A percentile compares a stretch with the other conserved stretches of the same genome.
These are phyloP conservation scores for Amazonetta brasiliensis DNA, from an alignment of 2,797 vertebrate genomes.

Conservation along the genomic window DNA sequence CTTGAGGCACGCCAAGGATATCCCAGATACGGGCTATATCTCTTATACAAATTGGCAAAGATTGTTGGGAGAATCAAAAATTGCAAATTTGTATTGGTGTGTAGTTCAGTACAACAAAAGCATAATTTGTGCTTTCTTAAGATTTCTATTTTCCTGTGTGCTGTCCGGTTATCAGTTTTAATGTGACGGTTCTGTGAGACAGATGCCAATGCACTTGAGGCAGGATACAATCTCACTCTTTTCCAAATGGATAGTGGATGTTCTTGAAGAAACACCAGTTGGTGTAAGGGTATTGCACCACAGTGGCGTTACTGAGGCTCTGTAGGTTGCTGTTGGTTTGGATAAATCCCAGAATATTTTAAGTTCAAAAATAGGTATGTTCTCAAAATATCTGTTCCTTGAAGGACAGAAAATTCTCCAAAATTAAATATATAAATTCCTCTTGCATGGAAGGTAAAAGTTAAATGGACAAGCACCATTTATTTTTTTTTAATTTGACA, in stretches of 20 bases:
- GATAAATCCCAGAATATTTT: background rate
- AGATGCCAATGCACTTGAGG: background rate
- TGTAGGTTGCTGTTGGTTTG: background rate
- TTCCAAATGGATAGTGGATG: background rate
- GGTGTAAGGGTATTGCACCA: fast-evolving
- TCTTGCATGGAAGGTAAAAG: background rate
- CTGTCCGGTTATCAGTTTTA: background rate
- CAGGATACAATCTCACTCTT: background rate
- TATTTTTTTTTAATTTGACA: no score
- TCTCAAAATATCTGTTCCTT: background rate
- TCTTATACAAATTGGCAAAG: background rate
- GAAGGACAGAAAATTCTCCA: background rate
- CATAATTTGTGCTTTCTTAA: background rate
- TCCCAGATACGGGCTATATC: background rate
- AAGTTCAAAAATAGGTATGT: background rate
- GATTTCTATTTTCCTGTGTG: background rate
- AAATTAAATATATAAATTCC: background rate
- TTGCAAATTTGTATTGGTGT: background rate
- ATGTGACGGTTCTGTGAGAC: background rate
- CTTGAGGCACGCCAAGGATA: background rate
- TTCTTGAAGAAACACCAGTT: background rate
- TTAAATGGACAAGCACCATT: background rate
- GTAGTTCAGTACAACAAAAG: background rate
- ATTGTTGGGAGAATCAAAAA: background rate
- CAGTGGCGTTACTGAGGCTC: background rate